Conservation (phyloP, 2,888 invertebrate species). For the Eupithecia centaureata region DNA sequence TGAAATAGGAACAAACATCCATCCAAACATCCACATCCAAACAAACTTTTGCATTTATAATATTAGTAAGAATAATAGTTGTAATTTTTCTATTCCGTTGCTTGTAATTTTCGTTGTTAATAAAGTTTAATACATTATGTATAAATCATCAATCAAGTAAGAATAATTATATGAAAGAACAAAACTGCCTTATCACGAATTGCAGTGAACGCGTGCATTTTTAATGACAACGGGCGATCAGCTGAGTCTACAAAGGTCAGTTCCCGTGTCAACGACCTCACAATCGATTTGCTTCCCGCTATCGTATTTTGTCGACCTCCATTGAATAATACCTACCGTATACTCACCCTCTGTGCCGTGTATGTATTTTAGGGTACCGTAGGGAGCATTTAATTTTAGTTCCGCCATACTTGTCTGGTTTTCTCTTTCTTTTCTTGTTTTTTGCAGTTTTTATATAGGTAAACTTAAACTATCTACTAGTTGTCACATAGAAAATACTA, state of each 20-base stretch:
- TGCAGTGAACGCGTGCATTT: constrained; percentile 37
- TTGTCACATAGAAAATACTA: no score
- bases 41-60: no score
- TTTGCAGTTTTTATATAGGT: no score
- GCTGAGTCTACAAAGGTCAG: constrained; percentile 80
- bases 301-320: constrained; percentile 65
- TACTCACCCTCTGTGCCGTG: constrained; percentile 37
- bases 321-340: constrained; percentile 65
- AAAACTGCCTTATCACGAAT: constrained; percentile 1
- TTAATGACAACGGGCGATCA: constrained; percentile 64
- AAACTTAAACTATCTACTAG: no score
- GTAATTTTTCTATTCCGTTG: no score
- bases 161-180: no score
- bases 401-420: not conserved
- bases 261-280: constrained; percentile 78
- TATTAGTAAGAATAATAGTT: no score
- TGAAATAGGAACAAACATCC: no score
- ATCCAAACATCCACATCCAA: no score
- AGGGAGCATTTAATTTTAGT: not conserved
- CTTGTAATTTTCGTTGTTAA: no score
- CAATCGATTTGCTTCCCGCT: constrained; percentile 80
- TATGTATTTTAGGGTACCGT: constrained; percentile 15
- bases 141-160: no score
- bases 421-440: not conserved
- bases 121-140: no score